These are phyloP conservation scores for Oryzias melastigma DNA, from an alignment of 2,113 vertebrate genomes.

Conservation along the genomic window DNA sequence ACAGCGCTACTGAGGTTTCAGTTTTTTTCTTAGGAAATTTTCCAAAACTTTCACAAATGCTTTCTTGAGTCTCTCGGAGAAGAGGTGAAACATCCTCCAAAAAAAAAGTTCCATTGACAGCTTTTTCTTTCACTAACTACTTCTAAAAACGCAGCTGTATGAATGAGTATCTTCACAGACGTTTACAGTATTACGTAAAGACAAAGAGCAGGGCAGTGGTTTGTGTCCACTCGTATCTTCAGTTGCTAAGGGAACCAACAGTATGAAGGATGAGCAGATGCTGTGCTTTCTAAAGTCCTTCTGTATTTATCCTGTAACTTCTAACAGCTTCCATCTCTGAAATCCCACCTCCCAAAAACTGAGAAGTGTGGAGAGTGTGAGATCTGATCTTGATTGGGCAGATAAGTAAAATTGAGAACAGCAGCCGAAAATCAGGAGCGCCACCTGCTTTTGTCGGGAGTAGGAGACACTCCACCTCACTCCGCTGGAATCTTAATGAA, in stretches of 20 bases:
- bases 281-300: constrained; percentile 3
- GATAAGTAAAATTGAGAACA: constrained; percentile 31
- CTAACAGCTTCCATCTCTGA: constrained; percentile 16
- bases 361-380: constrained; percentile 1
- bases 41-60: no score
- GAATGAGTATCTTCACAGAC: no score
- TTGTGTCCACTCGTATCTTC: constrained; percentile 35
- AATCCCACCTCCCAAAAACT: neutral
- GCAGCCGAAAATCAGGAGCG: constrained; percentile 48
- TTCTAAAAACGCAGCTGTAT: no score
- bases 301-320: constrained; percentile 9
- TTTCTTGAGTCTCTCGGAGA: no score
- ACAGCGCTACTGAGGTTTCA: no score
- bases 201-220: constrained; percentile 20
- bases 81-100: no score
- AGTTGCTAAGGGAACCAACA: constrained; percentile 50
- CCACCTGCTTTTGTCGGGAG: constrained; percentile 41
- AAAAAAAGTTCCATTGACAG: no score
- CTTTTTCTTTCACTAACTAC: no score
- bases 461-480: constrained; percentile 29
- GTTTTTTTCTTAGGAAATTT: no score
- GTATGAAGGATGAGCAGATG: constrained; percentile 20
- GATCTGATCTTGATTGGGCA: neutral
- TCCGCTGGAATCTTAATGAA: constrained; percentile 44
- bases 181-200: no score